Evolutionary conservation across 2,888 invertebrate species (phyloP), one percentile per base, ranked within the genome.

Genomic region (Pocota personata): DNA sequence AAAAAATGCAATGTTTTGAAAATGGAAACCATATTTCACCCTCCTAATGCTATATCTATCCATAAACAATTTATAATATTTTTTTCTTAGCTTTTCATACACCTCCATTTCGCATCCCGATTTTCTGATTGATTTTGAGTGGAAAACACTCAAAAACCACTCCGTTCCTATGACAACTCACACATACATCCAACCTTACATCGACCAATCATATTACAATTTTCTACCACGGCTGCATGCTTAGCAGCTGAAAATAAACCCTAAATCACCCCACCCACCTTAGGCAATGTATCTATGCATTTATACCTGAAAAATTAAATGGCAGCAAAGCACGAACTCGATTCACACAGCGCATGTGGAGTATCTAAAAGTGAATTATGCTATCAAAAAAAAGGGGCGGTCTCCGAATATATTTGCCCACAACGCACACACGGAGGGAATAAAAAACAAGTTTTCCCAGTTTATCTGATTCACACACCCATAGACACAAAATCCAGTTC

Each of bases 191-290:
- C 73, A 14, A 27, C 37, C 16, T 3, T 6, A 40, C 27, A 69
- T 64, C 69, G 43, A 71, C 80, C 84, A 84, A 84, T 75, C 84
- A 80, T 58, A 64, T 46, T 60, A 60, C 66, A 67, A 55, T 55
- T 67, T 55, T 12, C 46, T 67, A 75, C 82, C 24, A 60, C 52
- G 37, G 35, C 37, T 7, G 57, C 21, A 32, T n/a, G 27, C 6
- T 7, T 4, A 55, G 69, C 80, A 84, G 84, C 84, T 84, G 84
- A 84, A 84, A 76, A 67, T 73, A 79, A 57, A 64, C 80, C 80
- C 62, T 75, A 66, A 71, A 64, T 80, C 84, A 84, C 64, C 80
- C 84, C 84, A 84, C 84, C 84, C 80, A 84, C 84, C 69, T 76
- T 52, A 55, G 10, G 30, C 35, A 30, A 46, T 50, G 58, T 50